Percentiles rank a stretch among this genome's conserved stretches.
These are phyloP conservation scores for Drosophila mauritiana DNA, from an alignment of 1,140 invertebrate species.

Conservation along the genomic window DNA sequence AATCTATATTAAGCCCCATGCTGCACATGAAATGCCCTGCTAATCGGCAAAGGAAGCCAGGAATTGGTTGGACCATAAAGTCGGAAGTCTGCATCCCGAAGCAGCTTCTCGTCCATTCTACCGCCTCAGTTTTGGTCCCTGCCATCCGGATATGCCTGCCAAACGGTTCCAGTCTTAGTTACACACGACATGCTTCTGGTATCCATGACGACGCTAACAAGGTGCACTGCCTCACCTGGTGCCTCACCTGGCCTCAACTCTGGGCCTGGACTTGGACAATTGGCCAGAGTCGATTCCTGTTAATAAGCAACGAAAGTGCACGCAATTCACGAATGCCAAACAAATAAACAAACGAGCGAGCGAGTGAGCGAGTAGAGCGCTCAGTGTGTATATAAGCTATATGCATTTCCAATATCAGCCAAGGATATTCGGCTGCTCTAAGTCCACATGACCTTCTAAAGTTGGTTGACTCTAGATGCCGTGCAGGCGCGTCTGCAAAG, in stretches of 20 bases:
- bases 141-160: background rate
- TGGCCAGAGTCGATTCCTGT: slow-evolving; percentile 54
- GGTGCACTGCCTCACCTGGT: background rate
- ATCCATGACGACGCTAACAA: slow-evolving; percentile 27
- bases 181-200: background rate
- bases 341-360: slow-evolving; percentile 42
- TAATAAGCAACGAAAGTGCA: slow-evolving; percentile 57
- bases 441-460: slow-evolving; percentile 82
- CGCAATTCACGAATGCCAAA: slow-evolving; percentile 39
- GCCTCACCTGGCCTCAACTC: background rate
- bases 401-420: slow-evolving; percentile 75
- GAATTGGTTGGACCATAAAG: background rate
- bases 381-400: background rate
- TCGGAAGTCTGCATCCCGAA: background rate
- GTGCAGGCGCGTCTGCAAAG: slow-evolving; percentile 43
- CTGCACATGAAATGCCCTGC: background rate
- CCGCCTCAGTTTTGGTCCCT: slow-evolving; percentile 2
- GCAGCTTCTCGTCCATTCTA: background rate
- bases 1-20: too few species aligned
- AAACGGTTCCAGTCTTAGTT: background rate
- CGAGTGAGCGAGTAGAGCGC: background rate
- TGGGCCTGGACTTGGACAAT: slow-evolving; percentile 21
- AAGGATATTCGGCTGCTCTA: slow-evolving; percentile 79
- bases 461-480: slow-evolving; percentile 77
- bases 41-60: background rate